Evolutionary conservation across 2,888 invertebrate species (phyloP).

Genomic region (Sepioteuthis lessoniana): DNA sequence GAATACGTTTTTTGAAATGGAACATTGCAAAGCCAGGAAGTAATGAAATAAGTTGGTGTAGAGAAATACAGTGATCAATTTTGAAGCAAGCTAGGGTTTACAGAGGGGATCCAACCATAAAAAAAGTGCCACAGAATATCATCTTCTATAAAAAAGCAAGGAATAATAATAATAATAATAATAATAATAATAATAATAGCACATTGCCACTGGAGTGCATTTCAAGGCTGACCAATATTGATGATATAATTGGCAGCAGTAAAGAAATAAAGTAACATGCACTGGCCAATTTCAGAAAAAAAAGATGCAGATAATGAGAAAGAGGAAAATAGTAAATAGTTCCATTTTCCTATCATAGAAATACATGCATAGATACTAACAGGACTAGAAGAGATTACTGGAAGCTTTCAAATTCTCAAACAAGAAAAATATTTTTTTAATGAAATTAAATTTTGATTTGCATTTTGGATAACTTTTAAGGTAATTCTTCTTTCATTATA

Average conservation of each 20-base stretch:
- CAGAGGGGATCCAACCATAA: not conserved
- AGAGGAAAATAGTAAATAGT: not conserved
- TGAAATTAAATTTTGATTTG: not conserved
- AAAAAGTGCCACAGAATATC: slow-evolving; percentile 33
- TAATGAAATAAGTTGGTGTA: not conserved
- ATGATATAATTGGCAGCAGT: not conserved
- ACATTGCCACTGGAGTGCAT: not conserved
- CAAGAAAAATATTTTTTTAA: slow-evolving; percentile 8
- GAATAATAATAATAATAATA: not conserved
- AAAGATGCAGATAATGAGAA: slow-evolving; percentile 33
- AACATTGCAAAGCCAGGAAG: not conserved
- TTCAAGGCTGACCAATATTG: not conserved
- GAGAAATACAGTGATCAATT: slow-evolving; percentile 17
- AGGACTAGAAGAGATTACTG: slow-evolving; percentile 16
- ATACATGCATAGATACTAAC: slow-evolving; percentile 13
- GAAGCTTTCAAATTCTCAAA: slow-evolving; percentile 23
- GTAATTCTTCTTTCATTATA: not conserved
- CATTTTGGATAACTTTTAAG: not conserved
- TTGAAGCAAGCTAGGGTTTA: not conserved
- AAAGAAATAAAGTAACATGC: slow-evolving; percentile 33
- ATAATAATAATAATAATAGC: not conserved
- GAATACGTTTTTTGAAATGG: slow-evolving; percentile 18
- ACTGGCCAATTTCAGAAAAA: not conserved
- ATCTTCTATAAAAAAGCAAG: not conserved
- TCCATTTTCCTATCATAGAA: not conserved